Base-by-base conservation (phyloP, 1,140 invertebrate genomes). In the Aricia agestis region DNA sequence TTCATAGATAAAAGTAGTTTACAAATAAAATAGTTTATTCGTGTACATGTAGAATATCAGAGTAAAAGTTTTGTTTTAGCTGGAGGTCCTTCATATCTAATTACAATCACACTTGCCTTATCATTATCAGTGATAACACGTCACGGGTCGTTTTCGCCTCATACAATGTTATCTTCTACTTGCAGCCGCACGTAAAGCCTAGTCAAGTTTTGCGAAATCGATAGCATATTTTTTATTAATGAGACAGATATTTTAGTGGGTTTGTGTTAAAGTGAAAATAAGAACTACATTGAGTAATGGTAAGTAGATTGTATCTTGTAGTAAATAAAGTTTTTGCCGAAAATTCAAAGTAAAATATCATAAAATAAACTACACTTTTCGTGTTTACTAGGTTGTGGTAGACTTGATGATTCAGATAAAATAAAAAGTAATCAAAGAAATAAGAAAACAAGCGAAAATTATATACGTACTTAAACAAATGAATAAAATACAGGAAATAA, bases 71-170 rank as follows among this genome's bases (percentile, higher is more conserved):
- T 45, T 18, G 32, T 52, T 15, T 17, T 32, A 59, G 57, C 57
- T 57, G 15, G 7, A 36, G 18, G 31, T 69, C 68, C 65, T 59
- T 63, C 17, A 0, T 25, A 63, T 63, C 59, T 63, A 63, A 63
- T 63, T 63, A 63, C 59, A 75, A 63, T 63, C 59, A 19, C 59
- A 68, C 17, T 19, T 19, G 59, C 65, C 78, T 84, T 88, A 88
- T 89, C 83, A 76, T 79, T 83, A 83, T 86, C 81, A 86, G 72
- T 79, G 85, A 89, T 89, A 87, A 86, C 78, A 83, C 79, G 81
- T 85, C 84, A 85, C 72, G 63, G 70, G 59, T 78, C 73, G 74
- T 76, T 81, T 86, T 83, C 80, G 81, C 78, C 70, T 83, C 85
- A 87, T 78, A 87, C 79, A 84, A 84, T 84, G 77, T 81, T 81